A percentile compares a stretch with the other conserved stretches of the same genome.
Conservation (phyloP, 2,797 vertebrate species). For the Vireo griseus region DNA sequence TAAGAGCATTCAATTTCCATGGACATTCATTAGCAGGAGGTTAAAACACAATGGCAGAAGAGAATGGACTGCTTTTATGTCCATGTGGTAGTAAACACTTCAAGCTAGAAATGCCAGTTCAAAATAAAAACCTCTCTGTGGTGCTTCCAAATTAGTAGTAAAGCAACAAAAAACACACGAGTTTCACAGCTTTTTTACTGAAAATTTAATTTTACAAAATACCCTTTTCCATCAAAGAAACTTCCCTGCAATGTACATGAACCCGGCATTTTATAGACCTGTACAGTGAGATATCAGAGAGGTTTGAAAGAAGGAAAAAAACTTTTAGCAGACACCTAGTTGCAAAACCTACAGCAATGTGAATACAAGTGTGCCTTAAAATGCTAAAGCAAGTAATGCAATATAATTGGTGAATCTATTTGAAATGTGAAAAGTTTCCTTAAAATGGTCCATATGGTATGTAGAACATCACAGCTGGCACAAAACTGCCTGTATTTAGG, state of each 20-base stretch:
- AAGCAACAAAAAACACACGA: slow-evolving; percentile 37
- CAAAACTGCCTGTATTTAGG: slow-evolving; percentile 72
- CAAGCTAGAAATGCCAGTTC: background rate
- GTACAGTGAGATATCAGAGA: slow-evolving; percentile 59
- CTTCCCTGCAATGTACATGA: slow-evolving; percentile 58
- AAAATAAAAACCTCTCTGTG: slow-evolving; percentile 23
- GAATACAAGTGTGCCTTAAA: slow-evolving; percentile 69
- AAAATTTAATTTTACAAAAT: slow-evolving; percentile 81
- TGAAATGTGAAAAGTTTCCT: slow-evolving; percentile 72
- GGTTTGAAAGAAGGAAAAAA: slow-evolving; percentile 59
- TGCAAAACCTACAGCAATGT: slow-evolving; percentile 66
- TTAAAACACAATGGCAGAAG: slow-evolving; percentile 17
- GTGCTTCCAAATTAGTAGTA: slow-evolving; percentile 40
- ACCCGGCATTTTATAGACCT: slow-evolving; percentile 52
- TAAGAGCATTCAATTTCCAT: slow-evolving; percentile 25
- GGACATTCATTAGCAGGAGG: slow-evolving; percentile 49
- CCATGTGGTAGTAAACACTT: background rate
- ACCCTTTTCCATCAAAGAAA: slow-evolving; percentile 71
- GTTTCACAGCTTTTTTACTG: slow-evolving; percentile 74
- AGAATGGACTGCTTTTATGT: slow-evolving; percentile 26
- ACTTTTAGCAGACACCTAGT: slow-evolving; percentile 64
- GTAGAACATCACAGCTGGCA: slow-evolving; percentile 74
- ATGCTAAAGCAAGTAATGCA: slow-evolving; percentile 68
- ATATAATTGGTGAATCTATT: slow-evolving; percentile 63
- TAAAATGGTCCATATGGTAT: slow-evolving; percentile 74